Conservation (phyloP, 2,113 vertebrate genomes). For the Pygathrix nemaeus region DNA sequence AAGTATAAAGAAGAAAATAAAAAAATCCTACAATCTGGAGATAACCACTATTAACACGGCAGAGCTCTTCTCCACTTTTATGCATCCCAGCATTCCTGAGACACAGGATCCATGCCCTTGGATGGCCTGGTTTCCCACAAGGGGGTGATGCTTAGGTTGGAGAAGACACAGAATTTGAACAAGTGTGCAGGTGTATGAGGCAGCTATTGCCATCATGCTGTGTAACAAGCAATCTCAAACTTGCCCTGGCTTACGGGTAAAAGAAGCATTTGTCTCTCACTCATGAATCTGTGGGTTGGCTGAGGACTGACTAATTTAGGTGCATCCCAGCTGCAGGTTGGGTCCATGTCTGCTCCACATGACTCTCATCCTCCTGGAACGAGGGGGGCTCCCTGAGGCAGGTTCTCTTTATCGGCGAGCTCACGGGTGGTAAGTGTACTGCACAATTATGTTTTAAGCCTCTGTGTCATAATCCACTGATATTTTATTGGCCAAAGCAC, state of each 20-base stretch:
- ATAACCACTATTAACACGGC: not conserved
- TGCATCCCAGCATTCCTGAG: not conserved
- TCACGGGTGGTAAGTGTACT: fast-evolving
- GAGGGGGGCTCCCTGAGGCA: not conserved
- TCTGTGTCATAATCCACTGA: not conserved
- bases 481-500: not conserved
- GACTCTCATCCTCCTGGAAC: not conserved
- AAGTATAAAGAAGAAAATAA: not conserved
- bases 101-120: fast-evolving
- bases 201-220: not conserved
- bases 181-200: not conserved
- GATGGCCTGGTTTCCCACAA: not conserved
- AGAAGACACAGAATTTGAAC: not conserved
- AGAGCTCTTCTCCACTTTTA: no score
- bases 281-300: not conserved
- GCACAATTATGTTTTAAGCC: not conserved
- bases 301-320: not conserved
- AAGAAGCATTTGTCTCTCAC: not conserved
- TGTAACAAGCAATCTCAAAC: not conserved
- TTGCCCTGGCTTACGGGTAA: not conserved
- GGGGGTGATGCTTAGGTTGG: not conserved
- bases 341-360: not conserved
- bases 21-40: not conserved
- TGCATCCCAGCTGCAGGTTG: not conserved
- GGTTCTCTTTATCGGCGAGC: not conserved